Evolutionary conservation across 1,140 invertebrate genomes (phyloP), one percentile per base, ranked within the genome.

Genomic region (Drosophila oshimai): DNA sequence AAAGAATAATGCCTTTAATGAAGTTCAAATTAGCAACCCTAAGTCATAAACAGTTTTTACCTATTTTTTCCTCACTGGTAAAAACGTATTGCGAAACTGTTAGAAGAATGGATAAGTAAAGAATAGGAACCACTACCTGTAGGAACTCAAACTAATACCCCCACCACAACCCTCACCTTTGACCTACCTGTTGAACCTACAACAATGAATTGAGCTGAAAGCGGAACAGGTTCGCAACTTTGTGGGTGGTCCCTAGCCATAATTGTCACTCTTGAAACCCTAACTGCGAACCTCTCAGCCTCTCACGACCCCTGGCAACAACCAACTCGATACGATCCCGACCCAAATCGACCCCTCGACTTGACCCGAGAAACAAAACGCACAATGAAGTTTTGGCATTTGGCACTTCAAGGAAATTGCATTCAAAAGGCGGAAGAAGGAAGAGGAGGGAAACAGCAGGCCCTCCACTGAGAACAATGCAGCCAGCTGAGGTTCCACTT

Each of bases 391-490:
- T 55, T 84, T 78, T 72, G 68, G 68, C 68, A 72, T 72, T 72
- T 72, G 68, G 68, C 68, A 73, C 68, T 86, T 87, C 61, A 39
- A 57, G 80, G 73, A 86, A 86, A 76, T 73, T 41, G 58, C 55
- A 51, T 67, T 55, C 31, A 60, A 41, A 17, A 51, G 44, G 71
- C 80, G 80, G 80, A 86, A 86, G 68, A 74, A 67, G 74, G 65
- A 47, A 44, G 69, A 41, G 15, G 33, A 33, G 22, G 36, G 7
- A 51, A 26, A 28, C 37, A 33, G 18, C 36, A 34, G 36, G 44
- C 51, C 53, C 71, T 78, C 54, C 41, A 86, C 42, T 7, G 39
- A 49, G 61, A 73, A 73, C 70, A 73, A 73, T 73, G 42, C 29
- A 24, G 26, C 15, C 6, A 31, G 20, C 24, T 36, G 42, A 7